Evolutionary conservation across 2,113 vertebrate genomes (phyloP), one percentile per base, ranked within the genome.

Genomic region (Macrotis lagotis): DNA sequence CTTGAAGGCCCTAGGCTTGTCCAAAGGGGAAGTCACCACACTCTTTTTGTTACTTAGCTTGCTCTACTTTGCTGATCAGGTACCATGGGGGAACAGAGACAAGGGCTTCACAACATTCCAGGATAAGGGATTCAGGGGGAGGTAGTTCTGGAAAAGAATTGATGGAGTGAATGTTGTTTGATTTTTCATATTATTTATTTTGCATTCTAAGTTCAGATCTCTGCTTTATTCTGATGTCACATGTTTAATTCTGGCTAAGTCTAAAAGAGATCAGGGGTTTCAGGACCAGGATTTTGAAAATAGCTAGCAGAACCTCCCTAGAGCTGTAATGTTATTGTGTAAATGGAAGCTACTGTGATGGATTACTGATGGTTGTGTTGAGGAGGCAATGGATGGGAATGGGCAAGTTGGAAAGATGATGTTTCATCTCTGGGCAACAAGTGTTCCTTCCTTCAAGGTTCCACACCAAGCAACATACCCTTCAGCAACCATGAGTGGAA

Each of bases 371-470:
- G 59, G 12, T 10, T 66, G 59, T 92, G 2, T 93, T 89, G 52
- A 25, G 50, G n/a, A 90, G 83, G 92, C 92, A 94, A 94, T 48
- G 37, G 59, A 49, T 91, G 59, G 88, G 94, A 74, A 51, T 25
- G 66, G 93, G 55, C 52, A 53, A 31, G 12, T 25, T 48, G 37
- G 53, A 53, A 50, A 37, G 59, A 55, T 89, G 50, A 19, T 22
- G 92, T 90, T n/a, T 53, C 25, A 1, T 3, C 90, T 52, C 1
- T 47, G 25, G 19, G n/a, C 48, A 59, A 92, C 88, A 1, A 37
- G 47, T 95, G 14, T 55, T 92, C n/a, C 48, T 89, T 19, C 88
- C 25, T 19, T 90, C 25, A 92, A 89, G 90, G 53, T 7, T 91
- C 93, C 53, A 47, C 50, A 83, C 12, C 9, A 51, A 49, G 37